Percentiles rank a stretch among this genome's conserved stretches.
Conservation (phyloP, 2,113 vertebrate genomes). For the Panthera uncia region DNA sequence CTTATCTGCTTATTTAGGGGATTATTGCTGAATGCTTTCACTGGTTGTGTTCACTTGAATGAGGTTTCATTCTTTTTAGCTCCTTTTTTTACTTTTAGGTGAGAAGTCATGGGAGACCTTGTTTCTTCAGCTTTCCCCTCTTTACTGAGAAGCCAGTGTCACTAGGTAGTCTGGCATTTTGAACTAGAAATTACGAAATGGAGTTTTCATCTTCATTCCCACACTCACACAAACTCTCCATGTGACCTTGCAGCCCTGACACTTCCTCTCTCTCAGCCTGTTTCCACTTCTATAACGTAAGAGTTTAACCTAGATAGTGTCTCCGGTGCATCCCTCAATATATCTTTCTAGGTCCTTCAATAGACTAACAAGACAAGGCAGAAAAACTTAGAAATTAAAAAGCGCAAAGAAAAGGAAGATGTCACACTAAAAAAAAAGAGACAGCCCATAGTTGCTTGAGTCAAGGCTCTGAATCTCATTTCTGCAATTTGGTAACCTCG, state of each 20-base stretch:
- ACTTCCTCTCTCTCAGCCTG: background rate
- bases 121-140: background rate
- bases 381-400: background rate
- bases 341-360: background rate
- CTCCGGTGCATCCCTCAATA: background rate
- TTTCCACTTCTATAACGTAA: background rate
- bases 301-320: background rate
- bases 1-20: background rate
- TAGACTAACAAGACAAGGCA: background rate
- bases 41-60: background rate
- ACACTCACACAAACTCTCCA: background rate
- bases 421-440: background rate
- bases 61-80: background rate
- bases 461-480: background rate
- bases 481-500: background rate
- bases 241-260: background rate
- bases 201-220: background rate
- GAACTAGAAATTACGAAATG: constrained; percentile 3
- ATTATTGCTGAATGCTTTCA: background rate
- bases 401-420: background rate
- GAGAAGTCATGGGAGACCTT: background rate
- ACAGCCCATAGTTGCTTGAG: background rate
- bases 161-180: background rate
- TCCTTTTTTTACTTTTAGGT: background rate
- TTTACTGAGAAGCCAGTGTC: background rate